Evolutionary conservation across 2,888 invertebrate species (phyloP).

Genomic region (Acanthococcus lagerstroemiae): DNA sequence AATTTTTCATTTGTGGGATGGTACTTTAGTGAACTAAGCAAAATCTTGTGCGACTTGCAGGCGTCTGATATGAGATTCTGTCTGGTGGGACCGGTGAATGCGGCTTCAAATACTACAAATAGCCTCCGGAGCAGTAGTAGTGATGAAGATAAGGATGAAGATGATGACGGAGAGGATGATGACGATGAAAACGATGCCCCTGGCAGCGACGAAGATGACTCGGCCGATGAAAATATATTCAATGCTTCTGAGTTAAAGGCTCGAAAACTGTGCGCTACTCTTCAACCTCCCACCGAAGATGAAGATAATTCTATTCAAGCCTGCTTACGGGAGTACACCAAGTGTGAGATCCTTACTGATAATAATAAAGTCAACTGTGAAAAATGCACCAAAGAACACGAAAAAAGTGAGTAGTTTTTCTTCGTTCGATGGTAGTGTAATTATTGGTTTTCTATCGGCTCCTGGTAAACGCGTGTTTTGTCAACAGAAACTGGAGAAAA

Average conservation of each 20-base stretch:
- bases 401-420: slow-evolving; percentile 42
- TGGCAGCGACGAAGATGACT: slow-evolving; percentile 32
- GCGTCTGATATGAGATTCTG: too few relatives aligned
- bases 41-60: too few relatives aligned
- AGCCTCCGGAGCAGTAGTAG: slow-evolving; percentile 6
- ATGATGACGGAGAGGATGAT: slow-evolving; percentile 23
- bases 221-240: slow-evolving; percentile 21
- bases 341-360: slow-evolving; percentile 78
- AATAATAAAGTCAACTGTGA: slow-evolving; percentile 90
- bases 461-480: too few relatives aligned
- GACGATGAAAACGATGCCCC: slow-evolving; percentile 31
- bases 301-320: slow-evolving; percentile 77
- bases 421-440: neutral
- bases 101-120: too few relatives aligned
- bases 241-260: slow-evolving; percentile 25
- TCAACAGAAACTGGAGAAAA: slow-evolving; percentile 40
- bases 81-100: too few relatives aligned
- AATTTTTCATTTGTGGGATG: too few relatives aligned
- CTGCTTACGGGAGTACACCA: slow-evolving; percentile 86
- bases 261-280: slow-evolving; percentile 28
- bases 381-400: slow-evolving; percentile 67
- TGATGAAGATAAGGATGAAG: slow-evolving; percentile 23
- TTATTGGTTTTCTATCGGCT: too few relatives aligned
- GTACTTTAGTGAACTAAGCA: too few relatives aligned
- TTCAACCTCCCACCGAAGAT: slow-evolving; percentile 31